Conservation (phyloP, 1,140 invertebrate species). For the Aporrectodea caliginosa region DNA sequence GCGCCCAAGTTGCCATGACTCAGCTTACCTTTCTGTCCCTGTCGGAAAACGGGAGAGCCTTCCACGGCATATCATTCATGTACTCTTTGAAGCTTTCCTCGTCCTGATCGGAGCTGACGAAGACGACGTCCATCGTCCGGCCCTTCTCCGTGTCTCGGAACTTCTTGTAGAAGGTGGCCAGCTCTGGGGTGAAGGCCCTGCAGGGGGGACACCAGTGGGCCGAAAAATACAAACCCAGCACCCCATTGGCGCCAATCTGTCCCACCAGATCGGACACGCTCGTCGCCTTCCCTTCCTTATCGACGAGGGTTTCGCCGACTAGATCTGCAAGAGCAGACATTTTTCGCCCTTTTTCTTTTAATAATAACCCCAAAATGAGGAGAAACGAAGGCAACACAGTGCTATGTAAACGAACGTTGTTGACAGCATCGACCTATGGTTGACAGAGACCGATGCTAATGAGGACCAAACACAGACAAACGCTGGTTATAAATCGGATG, state of each 20-base stretch:
- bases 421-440: too few species aligned
- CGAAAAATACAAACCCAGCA: constrained; percentile 57
- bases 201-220: constrained; percentile 62
- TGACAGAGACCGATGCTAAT: too few species aligned
- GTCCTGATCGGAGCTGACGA: constrained; percentile 67
- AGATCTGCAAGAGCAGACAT: neutral
- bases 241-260: neutral
- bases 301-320: neutral
- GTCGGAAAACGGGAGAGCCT: constrained; percentile 67
- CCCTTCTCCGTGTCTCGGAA: constrained; percentile 49
- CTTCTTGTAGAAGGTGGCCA: constrained; percentile 51
- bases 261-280: neutral
- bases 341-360: too few species aligned
- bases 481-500: too few species aligned
- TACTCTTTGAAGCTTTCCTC: constrained; percentile 63
- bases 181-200: constrained; percentile 57
- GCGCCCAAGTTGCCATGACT: too few species aligned
- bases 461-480: too few species aligned
- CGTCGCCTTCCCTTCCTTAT: neutral
- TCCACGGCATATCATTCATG: constrained; percentile 67
- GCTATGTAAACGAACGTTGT: too few species aligned
- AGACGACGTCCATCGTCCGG: constrained; percentile 64
- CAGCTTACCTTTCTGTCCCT: constrained; percentile 59
- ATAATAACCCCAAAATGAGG: too few species aligned
- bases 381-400: too few species aligned